These are phyloP conservation scores for Microplitis deprimator DNA, from an alignment of 2,888 invertebrate genomes.

Conservation along the genomic window DNA sequence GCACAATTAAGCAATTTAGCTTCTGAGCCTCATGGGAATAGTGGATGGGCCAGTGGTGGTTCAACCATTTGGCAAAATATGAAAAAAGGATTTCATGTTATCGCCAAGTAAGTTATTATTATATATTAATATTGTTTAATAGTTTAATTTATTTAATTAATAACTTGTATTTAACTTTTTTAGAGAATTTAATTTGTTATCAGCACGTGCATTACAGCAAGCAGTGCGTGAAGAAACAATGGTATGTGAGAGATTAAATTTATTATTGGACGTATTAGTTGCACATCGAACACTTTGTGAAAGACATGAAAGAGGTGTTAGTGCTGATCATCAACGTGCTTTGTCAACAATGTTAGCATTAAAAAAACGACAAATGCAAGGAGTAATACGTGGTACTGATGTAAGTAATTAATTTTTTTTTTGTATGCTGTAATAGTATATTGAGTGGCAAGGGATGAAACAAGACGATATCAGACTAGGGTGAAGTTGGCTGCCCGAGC, in stretches of 20 bases:
- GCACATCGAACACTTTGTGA: constrained; percentile 76
- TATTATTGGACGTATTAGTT: constrained; percentile 74
- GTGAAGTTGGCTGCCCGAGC: too few species aligned
- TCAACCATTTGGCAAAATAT: constrained; percentile 73
- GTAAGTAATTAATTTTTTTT: constrained; percentile 67
- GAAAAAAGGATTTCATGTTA: constrained; percentile 73
- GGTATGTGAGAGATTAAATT: constrained; percentile 74
- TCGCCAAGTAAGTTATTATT: constrained; percentile 70
- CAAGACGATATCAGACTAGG: too few species aligned
- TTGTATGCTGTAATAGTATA: neutral
- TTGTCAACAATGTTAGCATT: constrained; percentile 76
- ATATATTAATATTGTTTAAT: neutral
- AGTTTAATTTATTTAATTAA: neutral
- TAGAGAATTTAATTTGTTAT: constrained; percentile 73
- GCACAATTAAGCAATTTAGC: constrained; percentile 73
- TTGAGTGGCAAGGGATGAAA: neutral
- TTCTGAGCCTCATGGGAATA: constrained; percentile 67
- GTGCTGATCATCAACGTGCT: constrained; percentile 77
- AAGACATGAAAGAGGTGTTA: constrained; percentile 76
- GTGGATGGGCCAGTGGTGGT: constrained; percentile 70
- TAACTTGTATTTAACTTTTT: constrained; percentile 32
- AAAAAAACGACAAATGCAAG: constrained; percentile 77
- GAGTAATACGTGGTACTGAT: constrained; percentile 76
- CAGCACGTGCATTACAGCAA: constrained; percentile 73
- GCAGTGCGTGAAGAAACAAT: constrained; percentile 74